Percentiles rank a stretch among this genome's conserved stretches.
These are phyloP conservation scores for Apocrypta bakeri DNA, from an alignment of 1,140 invertebrate genomes.

Conservation along the genomic window DNA sequence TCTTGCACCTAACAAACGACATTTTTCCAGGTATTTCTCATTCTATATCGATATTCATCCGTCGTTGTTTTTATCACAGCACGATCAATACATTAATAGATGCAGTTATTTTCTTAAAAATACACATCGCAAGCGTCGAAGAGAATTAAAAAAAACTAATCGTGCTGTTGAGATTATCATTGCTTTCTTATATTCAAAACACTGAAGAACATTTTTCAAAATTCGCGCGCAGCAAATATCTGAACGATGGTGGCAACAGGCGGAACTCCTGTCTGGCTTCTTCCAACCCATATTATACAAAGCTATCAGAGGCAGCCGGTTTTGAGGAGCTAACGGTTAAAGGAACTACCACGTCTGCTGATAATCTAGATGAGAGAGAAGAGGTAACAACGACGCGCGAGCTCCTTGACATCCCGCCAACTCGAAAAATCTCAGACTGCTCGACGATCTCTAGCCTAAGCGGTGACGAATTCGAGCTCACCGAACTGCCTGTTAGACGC, in stretches of 20 bases:
- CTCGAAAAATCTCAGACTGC: constrained; percentile 79
- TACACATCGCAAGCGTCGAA: too few species aligned
- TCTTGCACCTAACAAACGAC: constrained; percentile 51
- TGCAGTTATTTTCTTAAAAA: too few species aligned
- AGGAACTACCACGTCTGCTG: background rate
- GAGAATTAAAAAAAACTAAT: too few species aligned
- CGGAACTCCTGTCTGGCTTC: constrained; percentile 67
- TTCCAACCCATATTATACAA: constrained; percentile 55
- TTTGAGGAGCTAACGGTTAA: constrained; percentile 39
- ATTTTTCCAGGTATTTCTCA: constrained; percentile 16
- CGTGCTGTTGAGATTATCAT: too few species aligned
- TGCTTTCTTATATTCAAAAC: too few species aligned
- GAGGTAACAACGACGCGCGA: constrained; percentile 65
- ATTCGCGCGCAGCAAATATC: constrained; percentile 39
- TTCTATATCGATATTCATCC: too few species aligned
- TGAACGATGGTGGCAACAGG: constrained; percentile 51
- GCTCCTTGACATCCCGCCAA: constrained; percentile 74
- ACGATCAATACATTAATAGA: too few species aligned
- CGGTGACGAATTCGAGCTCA: constrained; percentile 80
- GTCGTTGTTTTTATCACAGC: too few species aligned
- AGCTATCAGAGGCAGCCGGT: constrained; percentile 30
- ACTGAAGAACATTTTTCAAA: too few species aligned
- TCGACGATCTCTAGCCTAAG: constrained; percentile 79
- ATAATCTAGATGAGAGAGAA: constrained; percentile 49
- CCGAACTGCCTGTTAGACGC: constrained; percentile 65